These are phyloP conservation scores for Diplodus puntazzo DNA, from an alignment of 2,797 vertebrate species.

Conservation along the genomic window DNA sequence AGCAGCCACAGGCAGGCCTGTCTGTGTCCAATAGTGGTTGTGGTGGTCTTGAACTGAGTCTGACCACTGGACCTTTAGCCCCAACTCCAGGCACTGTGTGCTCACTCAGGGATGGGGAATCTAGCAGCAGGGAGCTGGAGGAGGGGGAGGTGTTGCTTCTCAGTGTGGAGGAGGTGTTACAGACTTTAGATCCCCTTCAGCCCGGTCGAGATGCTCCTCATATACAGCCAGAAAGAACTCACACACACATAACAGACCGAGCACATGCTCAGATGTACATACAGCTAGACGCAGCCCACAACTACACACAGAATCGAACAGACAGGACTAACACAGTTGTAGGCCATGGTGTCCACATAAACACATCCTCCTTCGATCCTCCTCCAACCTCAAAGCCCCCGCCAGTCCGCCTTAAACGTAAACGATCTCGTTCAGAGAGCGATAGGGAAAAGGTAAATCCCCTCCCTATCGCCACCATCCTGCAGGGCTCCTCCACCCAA, in stretches of 20 bases:
- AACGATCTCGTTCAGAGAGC: conserved; percentile 96
- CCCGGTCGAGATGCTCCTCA: conserved; percentile 88
- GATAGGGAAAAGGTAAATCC: conserved; percentile 98
- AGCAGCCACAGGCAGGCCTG: conserved; percentile 77
- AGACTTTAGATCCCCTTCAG: conserved; percentile 92
- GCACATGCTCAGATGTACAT: conserved; percentile 85
- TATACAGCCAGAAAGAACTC: conserved; percentile 83
- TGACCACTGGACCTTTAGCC: conserved; percentile 75
- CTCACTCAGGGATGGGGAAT: conserved; percentile 89
- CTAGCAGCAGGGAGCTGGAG: conserved; percentile 88
- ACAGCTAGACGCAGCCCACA: conserved; percentile 85
- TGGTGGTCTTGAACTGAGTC: conserved; percentile 73
- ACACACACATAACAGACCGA: conserved; percentile 83
- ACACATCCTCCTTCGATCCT: conserved; percentile 85
- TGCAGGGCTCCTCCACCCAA: conserved; percentile 89
- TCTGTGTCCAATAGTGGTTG: conserved; percentile 72
- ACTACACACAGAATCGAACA: conserved; percentile 80
- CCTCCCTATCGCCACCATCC: conserved; percentile 95
- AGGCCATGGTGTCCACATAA: conserved; percentile 83
- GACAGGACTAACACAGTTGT: conserved; percentile 85
- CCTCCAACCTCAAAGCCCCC: conserved; percentile 87
- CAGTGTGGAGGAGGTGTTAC: conserved; percentile 94
- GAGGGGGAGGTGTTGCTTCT: conserved; percentile 93
- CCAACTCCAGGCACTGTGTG: conserved; percentile 83
- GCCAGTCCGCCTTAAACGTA: conserved; percentile 92